Evolutionary conservation across 1,140 invertebrate genomes (phyloP).

Genomic region (Reticulitermes speratus): DNA sequence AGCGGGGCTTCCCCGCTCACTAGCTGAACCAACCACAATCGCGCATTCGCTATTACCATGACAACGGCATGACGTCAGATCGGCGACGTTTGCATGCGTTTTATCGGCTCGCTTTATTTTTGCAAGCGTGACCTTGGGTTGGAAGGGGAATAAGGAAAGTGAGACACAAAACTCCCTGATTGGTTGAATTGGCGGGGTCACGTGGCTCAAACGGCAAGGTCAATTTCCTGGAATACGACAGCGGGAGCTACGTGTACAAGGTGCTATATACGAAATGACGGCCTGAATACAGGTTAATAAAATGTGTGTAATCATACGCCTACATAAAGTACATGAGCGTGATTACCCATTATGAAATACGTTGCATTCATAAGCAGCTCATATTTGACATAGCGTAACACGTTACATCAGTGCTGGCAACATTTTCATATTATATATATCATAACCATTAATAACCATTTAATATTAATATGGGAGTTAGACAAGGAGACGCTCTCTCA

Average conservation of each 20-base stretch:
- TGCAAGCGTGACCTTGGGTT: conserved; percentile 6
- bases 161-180: not conserved
- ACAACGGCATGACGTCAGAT: not conserved
- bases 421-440: no score
- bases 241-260: not conserved
- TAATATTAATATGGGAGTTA: no score
- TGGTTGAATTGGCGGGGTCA: conserved; percentile 10
- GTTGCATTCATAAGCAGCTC: no score
- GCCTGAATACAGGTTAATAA: no score
- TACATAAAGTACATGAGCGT: no score
- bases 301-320: no score
- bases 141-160: not conserved
- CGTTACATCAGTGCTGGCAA: no score
- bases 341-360: no score
- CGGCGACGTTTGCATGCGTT: not conserved
- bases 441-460: no score
- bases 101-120: conserved; percentile 10
- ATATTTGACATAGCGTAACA: no score
- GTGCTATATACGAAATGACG: not conserved
- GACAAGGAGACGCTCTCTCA: no score
- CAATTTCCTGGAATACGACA: not conserved
- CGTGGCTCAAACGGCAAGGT: not conserved
- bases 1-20: conserved; percentile 22
- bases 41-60: not conserved
- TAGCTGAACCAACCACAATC: not conserved